These are phyloP conservation scores for Falcunculus frontatus DNA, from an alignment of 2,113 vertebrate genomes.

Conservation along the genomic window DNA sequence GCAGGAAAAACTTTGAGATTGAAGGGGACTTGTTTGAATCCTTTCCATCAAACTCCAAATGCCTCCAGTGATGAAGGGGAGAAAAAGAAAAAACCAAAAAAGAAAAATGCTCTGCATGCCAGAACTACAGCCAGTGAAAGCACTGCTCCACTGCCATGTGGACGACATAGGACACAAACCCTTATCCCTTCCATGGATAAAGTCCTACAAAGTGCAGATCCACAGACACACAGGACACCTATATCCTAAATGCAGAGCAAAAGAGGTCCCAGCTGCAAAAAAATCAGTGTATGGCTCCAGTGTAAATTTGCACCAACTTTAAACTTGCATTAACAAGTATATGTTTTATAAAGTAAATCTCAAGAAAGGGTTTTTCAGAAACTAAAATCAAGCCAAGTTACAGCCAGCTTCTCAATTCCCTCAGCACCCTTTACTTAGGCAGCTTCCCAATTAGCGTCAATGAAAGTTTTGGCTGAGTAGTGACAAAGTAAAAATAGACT, in stretches of 20 bases:
- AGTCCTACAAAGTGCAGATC: neutral
- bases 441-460: constrained; percentile 35
- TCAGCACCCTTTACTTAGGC: neutral
- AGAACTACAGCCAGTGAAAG: neutral
- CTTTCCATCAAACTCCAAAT: neutral
- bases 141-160: neutral
- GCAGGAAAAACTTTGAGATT: neutral
- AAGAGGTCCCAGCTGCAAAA: neutral
- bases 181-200: neutral
- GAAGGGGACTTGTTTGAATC: neutral
- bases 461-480: constrained; percentile 23
- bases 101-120: neutral
- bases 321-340: neutral
- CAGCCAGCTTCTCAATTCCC: neutral
- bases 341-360: neutral
- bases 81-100: fast-evolving
- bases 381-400: neutral
- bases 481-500: constrained; percentile 33
- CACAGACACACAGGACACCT: neutral
- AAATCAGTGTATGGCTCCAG: neutral
- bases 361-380: neutral
- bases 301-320: neutral
- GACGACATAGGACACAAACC: neutral
- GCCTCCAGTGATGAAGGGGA: neutral
- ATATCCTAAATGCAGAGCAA: neutral